Evolutionary conservation across 2,888 invertebrate species (phyloP).

Genomic region (Campoplex nolae): DNA sequence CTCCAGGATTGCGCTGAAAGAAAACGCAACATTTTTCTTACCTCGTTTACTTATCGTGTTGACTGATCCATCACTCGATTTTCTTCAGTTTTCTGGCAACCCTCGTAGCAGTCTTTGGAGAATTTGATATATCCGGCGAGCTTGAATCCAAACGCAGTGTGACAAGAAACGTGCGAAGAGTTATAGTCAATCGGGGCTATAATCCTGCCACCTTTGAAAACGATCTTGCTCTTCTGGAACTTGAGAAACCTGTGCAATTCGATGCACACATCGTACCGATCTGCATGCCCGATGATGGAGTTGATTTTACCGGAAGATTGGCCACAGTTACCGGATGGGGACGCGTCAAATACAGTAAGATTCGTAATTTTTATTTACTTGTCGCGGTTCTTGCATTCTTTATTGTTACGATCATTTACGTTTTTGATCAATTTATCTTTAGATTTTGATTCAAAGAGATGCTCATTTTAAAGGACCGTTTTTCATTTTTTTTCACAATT

Average conservation of each 20-base stretch:
- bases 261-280: constrained; percentile 96
- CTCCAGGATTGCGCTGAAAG: background rate
- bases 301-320: constrained; percentile 93
- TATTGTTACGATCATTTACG: background rate
- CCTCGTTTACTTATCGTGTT: background rate
- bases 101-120: constrained; percentile 95
- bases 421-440: background rate
- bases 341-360: constrained; percentile 92
- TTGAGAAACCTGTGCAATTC: constrained; percentile 93
- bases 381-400: background rate
- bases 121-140: constrained; percentile 95
- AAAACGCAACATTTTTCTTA: background rate
- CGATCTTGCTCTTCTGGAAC: constrained; percentile 94
- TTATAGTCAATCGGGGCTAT: constrained; percentile 95
- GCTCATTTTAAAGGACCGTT: background rate
- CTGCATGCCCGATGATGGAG: constrained; percentile 92
- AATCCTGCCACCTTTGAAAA: constrained; percentile 97
- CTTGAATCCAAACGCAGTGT: constrained; percentile 91
- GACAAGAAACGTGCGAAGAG: constrained; percentile 93
- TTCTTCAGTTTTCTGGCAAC: constrained; percentile 92
- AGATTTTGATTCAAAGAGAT: background rate
- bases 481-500: constrained; percentile 7
- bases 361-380: background rate
- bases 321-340: constrained; percentile 98
- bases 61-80: background rate